Evolutionary conservation across 92 coral and sea anemone genomes (phyloP).

Genomic region (Epizoanthus illoricatus): DNA sequence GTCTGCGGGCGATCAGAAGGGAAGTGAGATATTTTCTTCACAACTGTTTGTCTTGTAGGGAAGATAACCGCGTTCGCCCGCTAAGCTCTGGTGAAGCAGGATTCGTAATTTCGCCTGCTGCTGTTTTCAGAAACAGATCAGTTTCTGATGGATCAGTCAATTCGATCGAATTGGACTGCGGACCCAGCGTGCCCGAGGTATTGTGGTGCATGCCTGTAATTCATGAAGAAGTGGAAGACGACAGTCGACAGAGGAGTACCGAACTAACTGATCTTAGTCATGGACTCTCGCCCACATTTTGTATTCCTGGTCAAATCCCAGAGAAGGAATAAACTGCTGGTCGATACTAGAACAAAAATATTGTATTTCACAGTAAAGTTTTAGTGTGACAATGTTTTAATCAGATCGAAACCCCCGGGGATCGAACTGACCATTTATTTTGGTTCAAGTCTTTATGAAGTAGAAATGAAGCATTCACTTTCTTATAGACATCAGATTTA

Average conservation of each 20-base stretch:
- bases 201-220: constrained; percentile 72
- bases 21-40: constrained; percentile 56
- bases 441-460: too few relatives aligned
- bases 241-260: constrained; percentile 45
- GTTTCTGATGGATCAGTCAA: constrained; percentile 84
- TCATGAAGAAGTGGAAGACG: constrained; percentile 64
- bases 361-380: neutral
- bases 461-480: too few relatives aligned
- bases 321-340: neutral
- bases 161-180: constrained; percentile 66
- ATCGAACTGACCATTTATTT: too few relatives aligned
- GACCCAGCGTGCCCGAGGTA: constrained; percentile 56
- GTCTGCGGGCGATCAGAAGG: constrained; percentile 78
- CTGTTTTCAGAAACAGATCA: constrained; percentile 73
- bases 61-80: constrained; percentile 66
- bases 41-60: constrained; percentile 42
- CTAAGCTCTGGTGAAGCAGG: constrained; percentile 68
- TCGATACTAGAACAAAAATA: neutral
- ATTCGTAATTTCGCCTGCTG: constrained; percentile 65
- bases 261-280: constrained; percentile 79
- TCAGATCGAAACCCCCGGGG: too few relatives aligned
- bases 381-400: neutral
- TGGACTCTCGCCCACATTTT: constrained; percentile 35
- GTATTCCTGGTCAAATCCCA: constrained; percentile 56
- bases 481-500: too few relatives aligned